These are phyloP conservation scores for Cynaeus angustus DNA, from an alignment of 2,888 invertebrate species.

Conservation along the genomic window DNA sequence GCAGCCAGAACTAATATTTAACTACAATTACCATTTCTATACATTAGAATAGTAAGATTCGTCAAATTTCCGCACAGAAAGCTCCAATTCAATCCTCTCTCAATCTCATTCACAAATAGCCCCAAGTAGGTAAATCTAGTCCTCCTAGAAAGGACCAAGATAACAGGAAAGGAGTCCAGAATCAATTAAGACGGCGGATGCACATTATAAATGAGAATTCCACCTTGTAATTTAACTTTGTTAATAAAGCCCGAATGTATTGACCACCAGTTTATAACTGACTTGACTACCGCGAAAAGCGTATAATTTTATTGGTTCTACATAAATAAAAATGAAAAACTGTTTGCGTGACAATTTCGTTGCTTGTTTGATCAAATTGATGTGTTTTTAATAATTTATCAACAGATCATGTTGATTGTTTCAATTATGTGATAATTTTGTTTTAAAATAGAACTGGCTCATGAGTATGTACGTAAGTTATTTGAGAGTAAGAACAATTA, in stretches of 20 bases:
- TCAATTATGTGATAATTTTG: too few relatives aligned
- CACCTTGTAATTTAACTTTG: conserved; percentile 29
- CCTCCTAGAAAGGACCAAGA: conserved; percentile 19
- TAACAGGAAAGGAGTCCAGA: conserved; percentile 7
- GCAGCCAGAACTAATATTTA: conserved; percentile 32
- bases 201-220: conserved; percentile 1
- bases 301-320: neutral
- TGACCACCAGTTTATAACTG: neutral
- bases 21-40: conserved; percentile 40
- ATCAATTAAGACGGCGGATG: conserved; percentile 33
- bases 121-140: conserved; percentile 37
- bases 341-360: conserved; percentile 21
- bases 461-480: too few relatives aligned
- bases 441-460: too few relatives aligned
- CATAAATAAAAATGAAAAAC: neutral
- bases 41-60: conserved; percentile 27
- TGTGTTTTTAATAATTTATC: neutral
- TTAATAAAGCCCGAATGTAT: conserved; percentile 4
- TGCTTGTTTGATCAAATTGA: neutral
- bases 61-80: conserved; percentile 26
- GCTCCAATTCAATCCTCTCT: conserved; percentile 23
- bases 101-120: conserved; percentile 34
- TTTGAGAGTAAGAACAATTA: too few relatives aligned
- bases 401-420: too few relatives aligned
- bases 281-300: neutral